These are phyloP conservation scores for Heterocephalus glaber DNA, from an alignment of 2,113 vertebrate genomes.

Conservation along the genomic window DNA sequence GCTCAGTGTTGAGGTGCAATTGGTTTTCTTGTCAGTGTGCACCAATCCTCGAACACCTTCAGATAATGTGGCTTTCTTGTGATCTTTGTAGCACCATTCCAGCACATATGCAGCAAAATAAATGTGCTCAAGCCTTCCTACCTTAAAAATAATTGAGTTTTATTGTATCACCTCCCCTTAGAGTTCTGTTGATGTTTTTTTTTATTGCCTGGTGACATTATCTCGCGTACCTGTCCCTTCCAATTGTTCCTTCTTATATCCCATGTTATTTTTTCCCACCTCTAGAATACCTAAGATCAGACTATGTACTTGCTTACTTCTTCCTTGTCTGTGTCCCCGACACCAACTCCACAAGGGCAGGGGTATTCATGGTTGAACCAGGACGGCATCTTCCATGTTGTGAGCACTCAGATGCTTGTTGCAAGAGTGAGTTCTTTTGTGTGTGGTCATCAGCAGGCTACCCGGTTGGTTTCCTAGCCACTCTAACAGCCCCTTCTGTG, in stretches of 20 bases:
- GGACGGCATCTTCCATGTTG: not conserved
- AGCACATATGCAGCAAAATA: not conserved
- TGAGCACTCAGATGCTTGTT: not conserved
- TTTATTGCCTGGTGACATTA: not conserved
- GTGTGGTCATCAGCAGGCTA: not conserved
- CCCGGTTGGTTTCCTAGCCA: not conserved
- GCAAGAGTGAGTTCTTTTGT: not conserved
- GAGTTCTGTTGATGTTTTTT: not conserved
- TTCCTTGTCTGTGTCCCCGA: not conserved
- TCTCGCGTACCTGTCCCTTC: not conserved
- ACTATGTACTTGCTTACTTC: not conserved
- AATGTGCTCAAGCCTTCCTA: not conserved
- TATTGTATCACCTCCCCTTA: not conserved
- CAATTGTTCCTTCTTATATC: not conserved
- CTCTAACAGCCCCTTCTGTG: not conserved
- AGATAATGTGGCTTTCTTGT: not conserved
- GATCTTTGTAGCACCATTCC: not conserved
- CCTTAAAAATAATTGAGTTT: not conserved
- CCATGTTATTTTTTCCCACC: not conserved
- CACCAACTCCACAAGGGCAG: not conserved
- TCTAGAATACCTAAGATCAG: not conserved
- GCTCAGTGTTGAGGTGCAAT: not conserved
- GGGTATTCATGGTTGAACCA: not conserved
- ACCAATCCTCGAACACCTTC: not conserved
- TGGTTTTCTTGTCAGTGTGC: not conserved